These are phyloP conservation scores for Poecilia latipinna DNA, from an alignment of 2,113 vertebrate species.

Conservation along the genomic window DNA sequence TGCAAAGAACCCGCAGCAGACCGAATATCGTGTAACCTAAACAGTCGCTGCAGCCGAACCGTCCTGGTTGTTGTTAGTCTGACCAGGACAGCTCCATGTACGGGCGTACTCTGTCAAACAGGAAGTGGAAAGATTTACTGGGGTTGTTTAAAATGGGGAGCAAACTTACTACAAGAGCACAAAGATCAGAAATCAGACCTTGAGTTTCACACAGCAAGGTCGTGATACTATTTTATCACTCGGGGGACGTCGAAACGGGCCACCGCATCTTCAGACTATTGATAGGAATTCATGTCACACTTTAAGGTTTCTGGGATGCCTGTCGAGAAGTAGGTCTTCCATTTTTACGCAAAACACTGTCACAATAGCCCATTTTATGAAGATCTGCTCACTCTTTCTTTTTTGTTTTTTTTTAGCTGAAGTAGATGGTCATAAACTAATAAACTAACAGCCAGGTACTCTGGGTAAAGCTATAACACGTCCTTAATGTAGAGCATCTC, in stretches of 20 bases:
- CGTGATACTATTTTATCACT: slow-evolving; percentile 49
- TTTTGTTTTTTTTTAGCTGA: not conserved
- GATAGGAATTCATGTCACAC: slow-evolving; percentile 42
- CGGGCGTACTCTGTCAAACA: slow-evolving; percentile 6
- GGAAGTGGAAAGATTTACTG: too few species aligned
- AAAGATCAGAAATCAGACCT: slow-evolving; percentile 44
- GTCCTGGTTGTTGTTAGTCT: slow-evolving; percentile 49
- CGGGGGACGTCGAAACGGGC: slow-evolving; percentile 62
- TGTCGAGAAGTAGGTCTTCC: slow-evolving; percentile 44
- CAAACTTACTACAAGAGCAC: slow-evolving; percentile 10
- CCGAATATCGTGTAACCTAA: slow-evolving; percentile 40
- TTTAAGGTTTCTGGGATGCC: slow-evolving; percentile 59
- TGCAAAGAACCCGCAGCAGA: slow-evolving; percentile 13
- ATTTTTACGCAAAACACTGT: slow-evolving; percentile 25
- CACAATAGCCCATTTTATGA: slow-evolving; percentile 45
- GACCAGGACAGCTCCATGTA: slow-evolving; percentile 48
- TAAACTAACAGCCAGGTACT: not conserved
- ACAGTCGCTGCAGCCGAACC: slow-evolving; percentile 35
- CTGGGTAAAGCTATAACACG: too few species aligned
- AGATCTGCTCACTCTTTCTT: not conserved
- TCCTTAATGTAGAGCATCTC: too few species aligned
- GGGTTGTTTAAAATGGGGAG: slow-evolving; percentile 34
- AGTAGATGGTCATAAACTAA: not conserved
- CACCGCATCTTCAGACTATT: slow-evolving; percentile 50
- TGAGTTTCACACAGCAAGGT: slow-evolving; percentile 48